phyloP scores from a whole-genome alignment of 2,888 invertebrate species.

The Thymelicus acteon region DNA sequence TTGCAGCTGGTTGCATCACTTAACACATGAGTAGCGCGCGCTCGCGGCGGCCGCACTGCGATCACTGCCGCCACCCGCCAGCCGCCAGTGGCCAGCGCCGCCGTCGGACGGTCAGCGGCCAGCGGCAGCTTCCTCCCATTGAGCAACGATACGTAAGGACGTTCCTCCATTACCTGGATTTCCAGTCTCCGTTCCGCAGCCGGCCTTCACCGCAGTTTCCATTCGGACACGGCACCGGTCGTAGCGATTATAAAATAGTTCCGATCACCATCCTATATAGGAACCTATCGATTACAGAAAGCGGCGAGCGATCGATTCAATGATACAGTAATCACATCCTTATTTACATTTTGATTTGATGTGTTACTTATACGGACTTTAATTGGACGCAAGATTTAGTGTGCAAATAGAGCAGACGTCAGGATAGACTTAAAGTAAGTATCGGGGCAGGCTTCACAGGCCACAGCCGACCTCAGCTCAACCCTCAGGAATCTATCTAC shows the following conservation, averaged over 20 bases:
- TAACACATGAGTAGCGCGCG: constrained; percentile 48
- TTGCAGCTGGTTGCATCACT: constrained; percentile 46
- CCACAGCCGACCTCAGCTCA: too few relatives aligned
- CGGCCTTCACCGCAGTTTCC: constrained; percentile 42
- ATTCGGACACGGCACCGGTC: constrained; percentile 40
- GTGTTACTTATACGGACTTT: background rate
- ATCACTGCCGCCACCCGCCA: constrained; percentile 44
- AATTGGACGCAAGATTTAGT: background rate
- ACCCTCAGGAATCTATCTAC: too few relatives aligned
- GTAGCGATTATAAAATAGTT: constrained; percentile 24
- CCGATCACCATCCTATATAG: constrained; percentile 14
- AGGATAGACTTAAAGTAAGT: background rate
- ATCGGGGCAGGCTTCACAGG: too few relatives aligned
- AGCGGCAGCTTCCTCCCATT: constrained; percentile 57
- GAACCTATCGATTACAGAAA: constrained; percentile 34
- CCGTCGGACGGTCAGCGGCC: constrained; percentile 38
- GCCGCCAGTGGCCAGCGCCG: constrained; percentile 45
- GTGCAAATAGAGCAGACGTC: background rate
- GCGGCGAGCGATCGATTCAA: constrained; percentile 21
- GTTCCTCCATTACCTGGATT: constrained; percentile 37
- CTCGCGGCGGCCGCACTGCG: constrained; percentile 47
- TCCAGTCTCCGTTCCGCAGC: constrained; percentile 28
- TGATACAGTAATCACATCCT: constrained; percentile 29
- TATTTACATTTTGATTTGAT: constrained; percentile 19
- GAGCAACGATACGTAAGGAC: constrained; percentile 54